A percentile compares a stretch with the other conserved stretches of the same genome.
phyloP scores from a whole-genome alignment of 92 coral and sea anemone species.

The Anthopleura xanthogrammica region DNA sequence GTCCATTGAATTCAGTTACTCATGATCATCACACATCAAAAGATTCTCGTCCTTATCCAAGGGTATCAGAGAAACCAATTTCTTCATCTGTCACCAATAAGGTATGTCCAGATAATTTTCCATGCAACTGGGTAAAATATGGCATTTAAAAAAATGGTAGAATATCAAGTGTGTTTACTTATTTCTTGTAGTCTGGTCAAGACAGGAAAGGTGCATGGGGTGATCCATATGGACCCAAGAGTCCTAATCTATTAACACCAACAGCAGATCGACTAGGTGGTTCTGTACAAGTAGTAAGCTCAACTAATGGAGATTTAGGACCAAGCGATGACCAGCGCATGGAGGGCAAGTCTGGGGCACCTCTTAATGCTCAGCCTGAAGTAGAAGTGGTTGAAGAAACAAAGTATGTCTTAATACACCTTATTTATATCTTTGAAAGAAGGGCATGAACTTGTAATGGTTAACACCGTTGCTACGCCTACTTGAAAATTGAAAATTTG shows the following conservation, averaged over 20 bases:
- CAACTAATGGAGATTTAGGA: conserved; percentile 95
- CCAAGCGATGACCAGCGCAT: conserved; percentile 67
- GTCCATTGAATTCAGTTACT: conserved; percentile 66
- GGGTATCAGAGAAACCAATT: conserved; percentile 59
- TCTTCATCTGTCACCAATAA: conserved; percentile 81
- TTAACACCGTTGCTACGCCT: too few relatives aligned
- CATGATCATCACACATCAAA: conserved; percentile 64
- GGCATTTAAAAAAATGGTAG: not conserved
- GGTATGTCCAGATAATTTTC: conserved; percentile 31
- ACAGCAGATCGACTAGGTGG: conserved; percentile 82
- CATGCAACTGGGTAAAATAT: not conserved
- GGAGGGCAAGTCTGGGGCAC: conserved; percentile 66
- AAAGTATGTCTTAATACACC: conserved; percentile 57
- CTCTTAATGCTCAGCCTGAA: conserved; percentile 84
- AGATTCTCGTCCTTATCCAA: conserved; percentile 65
- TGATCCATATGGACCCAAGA: conserved; percentile 67
- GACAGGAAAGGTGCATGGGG: conserved; percentile 94
- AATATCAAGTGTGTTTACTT: not conserved
- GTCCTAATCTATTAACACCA: conserved; percentile 73
- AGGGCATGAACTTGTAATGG: too few relatives aligned
- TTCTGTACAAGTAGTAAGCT: conserved; percentile 93
- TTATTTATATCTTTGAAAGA: too few relatives aligned
- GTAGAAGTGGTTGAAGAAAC: conserved; percentile 99
- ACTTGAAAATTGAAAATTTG: too few relatives aligned
- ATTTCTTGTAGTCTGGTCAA: conserved; percentile 62